Base-by-base conservation (phyloP, 2,888 invertebrate genomes). In the Elmis aenea region DNA sequence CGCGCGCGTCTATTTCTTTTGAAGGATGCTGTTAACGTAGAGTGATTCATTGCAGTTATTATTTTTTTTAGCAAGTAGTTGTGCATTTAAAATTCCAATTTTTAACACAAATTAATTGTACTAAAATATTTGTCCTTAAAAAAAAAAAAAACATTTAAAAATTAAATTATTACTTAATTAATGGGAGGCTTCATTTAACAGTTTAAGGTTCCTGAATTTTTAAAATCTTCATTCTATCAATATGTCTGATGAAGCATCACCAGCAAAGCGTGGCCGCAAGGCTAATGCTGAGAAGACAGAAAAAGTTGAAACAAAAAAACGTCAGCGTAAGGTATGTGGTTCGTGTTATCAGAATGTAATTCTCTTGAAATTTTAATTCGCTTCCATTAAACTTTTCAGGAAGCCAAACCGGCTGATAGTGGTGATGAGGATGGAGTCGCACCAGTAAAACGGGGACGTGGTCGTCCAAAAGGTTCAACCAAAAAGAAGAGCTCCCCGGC, bases 401-500 rank as follows among this genome's bases (percentile, higher is more conserved):
- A 56, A 15, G 41, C 38, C 3, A 55, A 49, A 36, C 46, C 41
- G 14, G 57, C 54, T 29, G 57, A 57, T 6, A 55, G 52, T n/a
- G 52, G 49, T 1, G 51, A 46, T 24, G 61, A 59, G 5, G 61
- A 62, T 24, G 55, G 52, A 3, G 51, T 55, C 3, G 46, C 59
- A 6, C 71, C 74, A 22, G 71, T 68, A 12, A 76, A 76, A 52
- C 59, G 74, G 31, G 75, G 75, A 5, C 67, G 75, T 22, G 75
- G 75, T 24, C 62, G 75, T 42, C 75, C 75, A 15, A 75, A 75
- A 54, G 75, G 74, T 13, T 66, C 71, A 30, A 70, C 67, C 26
- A 74, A 73, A 58, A 67, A 62, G 61, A 73, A 71, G 61, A 71
- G 62, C 11, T 55, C 63, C 11, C 56, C 58, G 25, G 54, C 57